Evolutionary conservation across 2,888 invertebrate genomes (phyloP), one percentile per base, ranked within the genome.

Genomic region (Drosophila subquinaria): DNA sequence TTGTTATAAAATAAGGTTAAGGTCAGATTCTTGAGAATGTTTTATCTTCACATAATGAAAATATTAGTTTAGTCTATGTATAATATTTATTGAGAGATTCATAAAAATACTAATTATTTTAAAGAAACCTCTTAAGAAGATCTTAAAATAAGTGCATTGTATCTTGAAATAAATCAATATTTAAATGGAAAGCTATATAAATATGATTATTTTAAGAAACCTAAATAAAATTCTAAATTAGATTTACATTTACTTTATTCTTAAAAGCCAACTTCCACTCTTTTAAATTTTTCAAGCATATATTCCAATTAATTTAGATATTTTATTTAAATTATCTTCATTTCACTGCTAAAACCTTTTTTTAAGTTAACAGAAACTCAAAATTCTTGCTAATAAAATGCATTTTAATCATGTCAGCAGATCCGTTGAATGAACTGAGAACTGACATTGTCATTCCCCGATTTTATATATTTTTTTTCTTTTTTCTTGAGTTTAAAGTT

Each of bases 371-470:
- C 13, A 15, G 2, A 15, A 35, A n/a, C 48, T 13, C 23, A 53
- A 64, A 76, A 76, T 74, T 85, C 76, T 40, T 33, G 72, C 73
- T 78, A 81, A 85, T 81, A 73, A 86, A 84, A 79, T 79, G 79
- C 74, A 81, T 67, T 88, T 84, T 82, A 80, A 86, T 76, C 85
- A 84, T 73, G 82, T 73, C 72, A 67, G 70, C 69, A 73, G 42
- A 68, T 57, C 47, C 56, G 43, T 23, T 53, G 50, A 56, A 33
- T 27, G 3, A 48, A n/a, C 52, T 15, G 45, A 38, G 13, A 60
- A 13, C 35, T 33, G 50, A 51, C 33, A 50, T 33, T 51, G 48
- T 38, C 63, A 47, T 36, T 61, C 42, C 47, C 40, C 35, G 68
- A 42, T 27, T 62, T 52, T 10, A 47, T 36, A 5, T 56, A 23